Evolutionary conservation across 2,797 vertebrate genomes (phyloP).

Genomic region (Anabacerthia variegaticeps): DNA sequence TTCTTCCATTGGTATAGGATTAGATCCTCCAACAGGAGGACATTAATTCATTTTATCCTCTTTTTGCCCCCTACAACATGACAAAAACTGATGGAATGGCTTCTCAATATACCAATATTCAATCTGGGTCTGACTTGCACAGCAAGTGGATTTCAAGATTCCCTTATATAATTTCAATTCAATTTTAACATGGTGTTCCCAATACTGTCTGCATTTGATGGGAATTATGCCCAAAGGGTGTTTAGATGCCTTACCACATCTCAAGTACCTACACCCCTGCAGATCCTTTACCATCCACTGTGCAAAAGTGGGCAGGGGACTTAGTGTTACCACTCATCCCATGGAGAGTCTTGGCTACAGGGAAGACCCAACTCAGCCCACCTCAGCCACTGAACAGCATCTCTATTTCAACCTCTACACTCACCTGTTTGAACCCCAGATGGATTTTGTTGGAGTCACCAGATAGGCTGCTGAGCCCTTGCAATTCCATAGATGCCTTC

Average conservation of each 20-base stretch:
- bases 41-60: neutral
- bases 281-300: neutral
- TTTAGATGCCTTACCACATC: neutral
- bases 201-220: neutral
- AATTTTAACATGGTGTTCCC: neutral
- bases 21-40: neutral
- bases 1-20: neutral
- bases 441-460: neutral
- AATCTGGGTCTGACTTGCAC: neutral
- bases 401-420: neutral
- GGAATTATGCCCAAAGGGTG: neutral
- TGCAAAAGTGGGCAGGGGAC: neutral
- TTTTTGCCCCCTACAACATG: neutral
- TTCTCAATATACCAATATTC: neutral
- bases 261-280: too few species aligned
- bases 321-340: neutral
- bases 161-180: neutral
- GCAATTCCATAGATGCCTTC: neutral
- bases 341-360: neutral
- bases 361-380: neutral
- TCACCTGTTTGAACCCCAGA: neutral
- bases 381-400: neutral
- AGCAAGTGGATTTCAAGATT: neutral
- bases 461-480: neutral
- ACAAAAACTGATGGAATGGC: neutral